Evolutionary conservation across 2,113 vertebrate genomes (phyloP), one percentile per base, ranked within the genome.

Genomic region (Tachycineta bicolor): DNA sequence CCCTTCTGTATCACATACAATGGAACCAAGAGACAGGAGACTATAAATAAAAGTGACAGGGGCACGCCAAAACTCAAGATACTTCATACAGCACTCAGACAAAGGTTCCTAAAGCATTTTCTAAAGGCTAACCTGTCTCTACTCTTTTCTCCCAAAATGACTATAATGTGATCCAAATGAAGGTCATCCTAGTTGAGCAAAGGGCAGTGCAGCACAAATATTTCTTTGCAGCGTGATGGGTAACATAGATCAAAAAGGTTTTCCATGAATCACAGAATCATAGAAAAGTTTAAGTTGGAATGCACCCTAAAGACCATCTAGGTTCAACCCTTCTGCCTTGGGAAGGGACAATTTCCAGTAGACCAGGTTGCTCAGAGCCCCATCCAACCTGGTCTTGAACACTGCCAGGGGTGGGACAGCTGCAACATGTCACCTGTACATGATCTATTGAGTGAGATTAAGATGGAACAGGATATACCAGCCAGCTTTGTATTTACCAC

Each of bases 101-200:
- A 94, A 80, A 89, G 16, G 24, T 64, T 89, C 74, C 34, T n/a
- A 79, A 84, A 58, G 11, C 41, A 49, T 93, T 94, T 95, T 89
- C 50, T 86, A 90, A 96, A 95, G 67, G 82, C 74, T 93, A 93
- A 41, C 17, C 20, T 94, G 71, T 76, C 70, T 91, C 67, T 34
- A 33, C 55, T 70, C 53, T 34, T 25, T 91, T 85, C 59, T 88
- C 55, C 31, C 37, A 34, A 8, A 29, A 50, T 31, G 53, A 62
- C 47, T 63, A 17, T 76, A 69, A 85, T 12, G 43, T 55, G 68
- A 64, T 41, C 25, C 60, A 77, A 55, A 88, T 0, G 7, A 86
- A 93, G 74, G 84, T 83, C 75, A 83, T 62, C 29, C 59, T 28
- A 49, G 50, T 17, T 58, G 59, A 85, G 43, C 41, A 93, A 94